These are phyloP conservation scores for Steromphala cineraria DNA, from an alignment of 2,888 invertebrate genomes.

Conservation along the genomic window DNA sequence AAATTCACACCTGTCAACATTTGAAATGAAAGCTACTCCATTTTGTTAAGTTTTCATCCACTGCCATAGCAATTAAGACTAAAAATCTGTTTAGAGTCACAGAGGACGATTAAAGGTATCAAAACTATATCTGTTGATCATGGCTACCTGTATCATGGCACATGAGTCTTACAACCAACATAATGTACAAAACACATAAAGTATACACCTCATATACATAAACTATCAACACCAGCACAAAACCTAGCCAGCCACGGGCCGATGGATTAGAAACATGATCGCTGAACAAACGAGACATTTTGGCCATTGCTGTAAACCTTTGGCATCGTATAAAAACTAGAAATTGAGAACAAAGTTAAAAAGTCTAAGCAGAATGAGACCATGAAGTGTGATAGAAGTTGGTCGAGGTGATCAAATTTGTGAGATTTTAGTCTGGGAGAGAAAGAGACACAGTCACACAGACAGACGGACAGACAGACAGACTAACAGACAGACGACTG, in stretches of 20 bases:
- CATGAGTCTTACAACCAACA: not conserved
- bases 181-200: not conserved
- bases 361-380: not conserved
- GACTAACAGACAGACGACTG: not conserved
- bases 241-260: not conserved
- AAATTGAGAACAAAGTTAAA: not conserved
- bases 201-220: not conserved
- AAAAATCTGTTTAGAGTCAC: slow-evolving; percentile 5
- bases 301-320: slow-evolving; percentile 11
- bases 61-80: too few relatives aligned
- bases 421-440: not conserved
- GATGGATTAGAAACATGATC: not conserved
- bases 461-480: not conserved
- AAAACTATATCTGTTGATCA: slow-evolving; percentile 11
- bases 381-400: not conserved
- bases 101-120: not conserved
- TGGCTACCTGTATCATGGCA: not conserved
- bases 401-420: not conserved
- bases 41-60: too few relatives aligned
- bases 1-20: too few relatives aligned
- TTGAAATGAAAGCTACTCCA: too few relatives aligned
- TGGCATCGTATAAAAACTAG: not conserved
- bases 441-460: not conserved
- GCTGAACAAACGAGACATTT: not conserved
- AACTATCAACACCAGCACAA: not conserved